Conservation (phyloP, 2,797 vertebrate genomes). For the Salmo trutta region DNA sequence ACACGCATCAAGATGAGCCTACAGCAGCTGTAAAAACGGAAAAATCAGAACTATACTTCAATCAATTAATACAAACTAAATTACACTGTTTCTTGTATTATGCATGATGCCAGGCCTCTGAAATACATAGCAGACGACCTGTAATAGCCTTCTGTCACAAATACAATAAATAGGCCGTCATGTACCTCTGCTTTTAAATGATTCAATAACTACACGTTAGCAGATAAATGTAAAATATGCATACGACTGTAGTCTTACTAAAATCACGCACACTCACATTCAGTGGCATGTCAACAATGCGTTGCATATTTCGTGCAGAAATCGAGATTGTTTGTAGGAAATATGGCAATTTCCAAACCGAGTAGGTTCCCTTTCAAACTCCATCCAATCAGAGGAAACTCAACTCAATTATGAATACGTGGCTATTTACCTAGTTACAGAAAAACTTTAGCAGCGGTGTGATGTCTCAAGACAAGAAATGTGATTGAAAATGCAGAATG, state of each 20-base stretch:
- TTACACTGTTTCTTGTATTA: too few relatives aligned
- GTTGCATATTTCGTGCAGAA: conserved; percentile 26
- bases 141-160: not conserved
- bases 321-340: too few relatives aligned
- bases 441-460: not conserved
- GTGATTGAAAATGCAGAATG: conserved; percentile 34
- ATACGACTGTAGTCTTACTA: not conserved
- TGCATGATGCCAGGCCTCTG: too few relatives aligned
- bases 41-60: not conserved
- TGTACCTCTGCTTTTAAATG: not conserved
- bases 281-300: conserved; percentile 67
- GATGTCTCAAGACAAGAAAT: not conserved
- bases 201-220: not conserved
- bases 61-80: not conserved
- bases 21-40: not conserved
- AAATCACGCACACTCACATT: conserved; percentile 28
- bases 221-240: not conserved
- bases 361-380: not conserved
- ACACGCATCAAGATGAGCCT: not conserved
- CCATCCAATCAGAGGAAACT: not conserved
- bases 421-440: not conserved
- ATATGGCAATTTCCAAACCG: not conserved
- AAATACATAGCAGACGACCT: not conserved
- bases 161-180: not conserved
- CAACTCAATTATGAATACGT: not conserved